Evolutionary conservation across 1,140 invertebrate genomes (phyloP), one percentile per base, ranked within the genome.

Genomic region (Brachionus plicatilis): DNA sequence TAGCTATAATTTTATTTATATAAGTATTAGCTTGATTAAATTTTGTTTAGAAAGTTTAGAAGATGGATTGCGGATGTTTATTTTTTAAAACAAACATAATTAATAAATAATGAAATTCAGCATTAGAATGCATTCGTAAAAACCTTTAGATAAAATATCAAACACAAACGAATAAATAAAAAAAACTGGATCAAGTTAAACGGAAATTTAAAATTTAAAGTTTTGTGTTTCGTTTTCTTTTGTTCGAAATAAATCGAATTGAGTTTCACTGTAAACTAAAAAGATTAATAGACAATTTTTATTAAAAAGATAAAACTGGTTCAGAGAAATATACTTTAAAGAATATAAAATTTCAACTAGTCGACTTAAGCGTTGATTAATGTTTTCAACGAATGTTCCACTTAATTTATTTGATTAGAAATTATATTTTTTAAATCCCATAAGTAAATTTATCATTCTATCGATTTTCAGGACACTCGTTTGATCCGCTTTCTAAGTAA

Each of bases 371-470:
- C 8, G 5, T 9, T 60, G 17, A 60, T 20, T 56, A 24, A 56
- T 47, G 45, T 11, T 47, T 8, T 60, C 0, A 27, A 24, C 9
- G 53, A 60, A 60, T 60, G 53, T 60, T 60, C 53, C 53, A 60
- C 53, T 60, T 60, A 60, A 60, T 60, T 60, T 60, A 60, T 60
- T 60, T 60, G 53, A 60, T 60, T 60, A 60, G 53, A 60, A 60
- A 60, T 60, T 60, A 2, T 20, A 45, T 60, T 60, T 60, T 60
- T 60, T 60, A 60, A 1, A 60, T 60, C 17, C 20, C n/a, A 60
- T 20, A 24, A 60, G 17, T 8, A 60, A 20, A 60, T 60, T 60
- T 60, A 60, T 60, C 9, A 20, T 60, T 60, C 5, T 60, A 60
- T 20, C 17, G 53, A 60, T 20, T 24, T 60, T 60, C 53, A 60